Evolutionary conservation across 2,888 invertebrate species (phyloP).

Genomic region (Euproctis similis): DNA sequence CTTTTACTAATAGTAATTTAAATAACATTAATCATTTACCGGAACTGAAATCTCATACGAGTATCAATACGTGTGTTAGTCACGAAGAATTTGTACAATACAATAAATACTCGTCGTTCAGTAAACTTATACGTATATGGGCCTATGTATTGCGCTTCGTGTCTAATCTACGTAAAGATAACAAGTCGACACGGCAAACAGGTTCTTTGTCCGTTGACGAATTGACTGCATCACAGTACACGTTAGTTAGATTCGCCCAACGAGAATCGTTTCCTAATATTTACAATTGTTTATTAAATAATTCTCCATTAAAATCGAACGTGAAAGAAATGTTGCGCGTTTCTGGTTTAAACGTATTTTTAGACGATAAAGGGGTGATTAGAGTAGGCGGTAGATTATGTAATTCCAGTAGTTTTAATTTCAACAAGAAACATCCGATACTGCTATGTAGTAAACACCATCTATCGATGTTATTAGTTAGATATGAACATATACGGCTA

Average conservation of each 20-base stretch:
- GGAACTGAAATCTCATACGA: conserved; percentile 1
- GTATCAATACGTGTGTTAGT: background rate
- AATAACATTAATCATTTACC: conserved; percentile 1
- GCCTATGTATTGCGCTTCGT: conserved; percentile 4
- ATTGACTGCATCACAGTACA: background rate
- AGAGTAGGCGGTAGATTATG: conserved; percentile 6
- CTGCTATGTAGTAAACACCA: conserved; percentile 5
- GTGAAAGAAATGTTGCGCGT: too few species aligned
- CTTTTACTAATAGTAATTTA: background rate
- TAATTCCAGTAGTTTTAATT: conserved; percentile 3
- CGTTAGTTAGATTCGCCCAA: background rate
- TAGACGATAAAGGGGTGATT: conserved; percentile 5
- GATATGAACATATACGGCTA: conserved; percentile 2
- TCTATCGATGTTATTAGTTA: conserved; percentile 1
- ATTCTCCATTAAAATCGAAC: too few species aligned
- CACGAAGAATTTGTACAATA: background rate
- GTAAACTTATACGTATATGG: background rate
- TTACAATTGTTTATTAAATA: too few species aligned
- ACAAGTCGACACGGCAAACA: background rate
- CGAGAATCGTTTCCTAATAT: too few species aligned
- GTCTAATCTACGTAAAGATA: background rate
- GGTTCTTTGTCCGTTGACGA: conserved; percentile 2
- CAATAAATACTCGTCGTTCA: conserved; percentile 1
- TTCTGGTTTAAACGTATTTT: conserved; percentile 4
- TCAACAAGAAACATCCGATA: conserved; percentile 7